Base-by-base conservation (phyloP, 64 coral and sea anemone genomes). In the Pocillopora damicornis region DNA sequence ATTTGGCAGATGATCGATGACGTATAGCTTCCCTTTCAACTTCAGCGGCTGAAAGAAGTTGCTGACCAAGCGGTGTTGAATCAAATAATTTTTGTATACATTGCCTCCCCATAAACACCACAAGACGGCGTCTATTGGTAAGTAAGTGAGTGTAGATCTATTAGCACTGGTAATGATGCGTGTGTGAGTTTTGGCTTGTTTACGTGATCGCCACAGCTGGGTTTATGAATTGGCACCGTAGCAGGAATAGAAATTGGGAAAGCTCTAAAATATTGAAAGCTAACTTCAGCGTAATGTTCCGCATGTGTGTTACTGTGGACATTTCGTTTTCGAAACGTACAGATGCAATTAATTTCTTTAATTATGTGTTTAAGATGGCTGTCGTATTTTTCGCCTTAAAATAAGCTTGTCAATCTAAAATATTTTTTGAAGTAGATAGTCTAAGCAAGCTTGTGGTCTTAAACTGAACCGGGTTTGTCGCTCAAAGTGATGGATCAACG, bases 81-180 rank as follows among this genome's bases (percentile, higher is more conserved):
- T 72, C 35, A 67, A 26, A 3, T 71, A 58, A 26, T 72, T 69
- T 69, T 15, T 51, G 16, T 34, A 37, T 15, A 16, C 37, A 11
- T 26, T 20, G 22, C 17, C 1, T 11, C 18, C 15, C 35, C 11
- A 2, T 30, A 67, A 67, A 1, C 15, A 85, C 13, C 69, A 12
- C 13, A 85, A 71, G 25, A 73, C 81, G 81, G 81, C 81, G 63
- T 85, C 37, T 58, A 73, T 73, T 57, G 64, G 81, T 84, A 17
- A 72, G 81, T 10, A 84, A 18, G 18, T 30, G 13, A 23, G 13
- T 67, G 67, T 72, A 26, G 4, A 20, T 4, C 36, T 30, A 12
- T n/a, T 2, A 72, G 59, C 17, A 15, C 68, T 8, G 56, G 38
- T 85, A 25, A 72, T 16, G 25, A 18, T 73, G 14, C n/a, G 5